Percentiles rank a stretch among this genome's conserved stretches.
Evolutionary conservation across 2,797 vertebrate species (phyloP).

Genomic region (Emydoidea blandingii): DNA sequence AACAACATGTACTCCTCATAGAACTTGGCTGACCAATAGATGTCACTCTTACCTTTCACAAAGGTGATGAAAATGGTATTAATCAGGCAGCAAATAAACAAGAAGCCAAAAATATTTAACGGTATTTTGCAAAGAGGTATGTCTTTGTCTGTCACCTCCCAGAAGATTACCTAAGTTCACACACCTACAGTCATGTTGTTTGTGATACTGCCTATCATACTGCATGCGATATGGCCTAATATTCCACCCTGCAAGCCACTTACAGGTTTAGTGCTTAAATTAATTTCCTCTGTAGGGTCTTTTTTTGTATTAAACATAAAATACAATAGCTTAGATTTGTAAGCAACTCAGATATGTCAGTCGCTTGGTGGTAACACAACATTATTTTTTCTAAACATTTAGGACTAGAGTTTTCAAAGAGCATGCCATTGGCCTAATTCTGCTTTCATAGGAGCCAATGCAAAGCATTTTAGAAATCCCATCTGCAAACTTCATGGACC

Average conservation of each 20-base stretch:
- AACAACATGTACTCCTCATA: not conserved
- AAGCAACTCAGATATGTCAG: not conserved
- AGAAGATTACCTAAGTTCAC: not conserved
- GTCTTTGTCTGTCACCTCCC: not conserved
- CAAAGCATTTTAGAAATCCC: fast-evolving
- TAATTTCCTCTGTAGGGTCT: not conserved
- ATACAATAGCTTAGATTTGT: fast-evolving
- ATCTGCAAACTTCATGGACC: not conserved
- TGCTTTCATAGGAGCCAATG: not conserved
- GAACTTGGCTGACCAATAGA: not conserved
- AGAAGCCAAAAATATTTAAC: not conserved
- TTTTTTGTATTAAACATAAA: not conserved
- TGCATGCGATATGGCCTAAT: not conserved
- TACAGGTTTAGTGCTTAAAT: not conserved
- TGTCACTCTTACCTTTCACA: not conserved
- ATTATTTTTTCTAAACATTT: not conserved
- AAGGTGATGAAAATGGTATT: not conserved
- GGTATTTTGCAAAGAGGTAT: not conserved
- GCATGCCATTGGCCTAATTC: not conserved
- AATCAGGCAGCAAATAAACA: not conserved
- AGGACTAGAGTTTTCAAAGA: not conserved
- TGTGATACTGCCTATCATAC: not conserved
- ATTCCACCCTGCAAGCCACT: not conserved
- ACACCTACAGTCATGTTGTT: not conserved
- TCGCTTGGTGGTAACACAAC: not conserved